Conservation (phyloP, 2,888 invertebrate genomes). For the Hirtodrosophila histrioides region DNA sequence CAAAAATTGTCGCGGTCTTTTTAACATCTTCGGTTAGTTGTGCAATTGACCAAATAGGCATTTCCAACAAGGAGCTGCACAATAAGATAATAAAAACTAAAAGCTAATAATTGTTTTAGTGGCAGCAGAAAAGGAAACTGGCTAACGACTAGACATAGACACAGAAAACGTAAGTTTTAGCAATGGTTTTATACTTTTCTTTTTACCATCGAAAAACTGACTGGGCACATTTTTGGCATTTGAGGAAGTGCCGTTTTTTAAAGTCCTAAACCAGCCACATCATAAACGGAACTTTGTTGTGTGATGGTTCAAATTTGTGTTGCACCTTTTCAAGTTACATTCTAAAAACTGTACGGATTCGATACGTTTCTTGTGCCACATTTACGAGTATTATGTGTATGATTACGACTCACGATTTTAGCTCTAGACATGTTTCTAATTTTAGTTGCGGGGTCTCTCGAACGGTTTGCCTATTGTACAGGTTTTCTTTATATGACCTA, state of each 20-base stretch:
- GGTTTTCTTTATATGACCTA: slow-evolving; percentile 53
- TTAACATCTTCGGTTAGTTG: slow-evolving; percentile 49
- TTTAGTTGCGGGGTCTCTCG: slow-evolving; percentile 35
- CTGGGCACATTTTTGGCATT: slow-evolving; percentile 44
- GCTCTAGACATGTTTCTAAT: slow-evolving; percentile 67
- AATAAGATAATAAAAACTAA: slow-evolving; percentile 28
- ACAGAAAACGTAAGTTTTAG: slow-evolving; percentile 54
- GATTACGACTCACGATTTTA: slow-evolving; percentile 61
- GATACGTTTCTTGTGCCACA: slow-evolving; percentile 37
- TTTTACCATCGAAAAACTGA: slow-evolving; percentile 19
- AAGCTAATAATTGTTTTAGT: slow-evolving; percentile 25
- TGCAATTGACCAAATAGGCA: slow-evolving; percentile 53
- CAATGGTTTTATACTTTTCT: slow-evolving; percentile 14
- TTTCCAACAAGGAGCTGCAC: slow-evolving; percentile 54
- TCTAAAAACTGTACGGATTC: slow-evolving; percentile 47
- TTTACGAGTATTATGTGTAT: slow-evolving; percentile 30
- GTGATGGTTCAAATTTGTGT: slow-evolving; percentile 9
- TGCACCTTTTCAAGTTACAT: slow-evolving; percentile 46
- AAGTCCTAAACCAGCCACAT: background rate
- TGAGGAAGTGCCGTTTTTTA: slow-evolving; percentile 47
- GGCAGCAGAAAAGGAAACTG: slow-evolving; percentile 62
- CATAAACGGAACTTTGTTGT: slow-evolving; percentile 42
- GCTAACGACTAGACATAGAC: slow-evolving; percentile 31
- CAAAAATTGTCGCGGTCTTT: slow-evolving; percentile 30
- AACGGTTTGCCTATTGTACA: slow-evolving; percentile 48